Evolutionary conservation across 2,888 invertebrate genomes (phyloP).

Genomic region (Pammene fasciana): DNA sequence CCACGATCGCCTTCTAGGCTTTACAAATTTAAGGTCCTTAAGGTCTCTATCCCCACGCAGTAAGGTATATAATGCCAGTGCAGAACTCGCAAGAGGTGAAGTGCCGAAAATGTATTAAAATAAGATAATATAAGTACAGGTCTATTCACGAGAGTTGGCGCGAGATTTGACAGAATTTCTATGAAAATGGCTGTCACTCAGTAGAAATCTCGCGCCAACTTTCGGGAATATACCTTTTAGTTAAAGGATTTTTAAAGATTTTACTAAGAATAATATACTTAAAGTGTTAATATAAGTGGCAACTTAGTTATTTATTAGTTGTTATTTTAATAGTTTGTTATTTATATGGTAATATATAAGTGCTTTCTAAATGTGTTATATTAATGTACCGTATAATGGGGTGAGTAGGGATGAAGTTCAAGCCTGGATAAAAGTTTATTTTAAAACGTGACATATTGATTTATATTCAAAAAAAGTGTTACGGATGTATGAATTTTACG

Average conservation of each 20-base stretch:
- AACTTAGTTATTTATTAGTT: conserved; percentile 8
- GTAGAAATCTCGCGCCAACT: too few relatives aligned
- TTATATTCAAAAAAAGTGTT: too few relatives aligned
- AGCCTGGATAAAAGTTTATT: too few relatives aligned
- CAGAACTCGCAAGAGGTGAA: conserved; percentile 41
- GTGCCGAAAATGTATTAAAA: conserved; percentile 44
- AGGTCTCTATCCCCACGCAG: neutral
- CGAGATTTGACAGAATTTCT: too few relatives aligned
- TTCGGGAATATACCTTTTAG: too few relatives aligned
- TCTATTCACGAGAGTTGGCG: too few relatives aligned
- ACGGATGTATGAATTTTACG: too few relatives aligned
- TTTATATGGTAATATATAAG: neutral
- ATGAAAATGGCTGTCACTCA: too few relatives aligned
- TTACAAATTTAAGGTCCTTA: conserved; percentile 3
- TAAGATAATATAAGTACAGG: conserved; percentile 5
- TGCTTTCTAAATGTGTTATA: neutral
- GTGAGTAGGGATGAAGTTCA: too few relatives aligned
- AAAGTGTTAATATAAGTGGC: conserved; percentile 9
- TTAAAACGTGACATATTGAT: too few relatives aligned
- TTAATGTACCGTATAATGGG: too few relatives aligned
- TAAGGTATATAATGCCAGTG: conserved; percentile 43
- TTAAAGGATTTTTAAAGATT: conserved; percentile 22
- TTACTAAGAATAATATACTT: conserved; percentile 10
- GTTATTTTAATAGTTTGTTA: neutral
- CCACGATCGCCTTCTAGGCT: neutral